A percentile compares a stretch with the other conserved stretches of the same genome.
Conservation (phyloP, 2,113 vertebrate species). For the Microcebus lehilahytsara region DNA sequence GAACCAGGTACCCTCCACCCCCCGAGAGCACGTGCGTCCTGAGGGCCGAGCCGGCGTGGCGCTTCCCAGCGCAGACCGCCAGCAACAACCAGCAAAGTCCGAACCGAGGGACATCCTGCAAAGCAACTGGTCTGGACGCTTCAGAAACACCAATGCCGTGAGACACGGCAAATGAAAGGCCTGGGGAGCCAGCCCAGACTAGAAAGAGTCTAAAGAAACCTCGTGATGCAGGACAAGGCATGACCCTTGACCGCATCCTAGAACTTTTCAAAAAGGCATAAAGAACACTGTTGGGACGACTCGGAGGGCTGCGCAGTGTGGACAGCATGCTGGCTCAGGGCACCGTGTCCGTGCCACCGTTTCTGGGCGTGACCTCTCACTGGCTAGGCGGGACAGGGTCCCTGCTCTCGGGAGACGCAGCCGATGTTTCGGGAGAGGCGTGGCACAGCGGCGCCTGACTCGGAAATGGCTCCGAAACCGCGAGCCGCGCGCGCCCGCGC, state of each 20-base stretch:
- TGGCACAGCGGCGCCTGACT: background rate
- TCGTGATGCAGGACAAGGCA: background rate
- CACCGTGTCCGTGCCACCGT: accelerated
- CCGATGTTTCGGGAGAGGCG: accelerated
- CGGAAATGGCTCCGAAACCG: background rate
- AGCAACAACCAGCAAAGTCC: background rate
- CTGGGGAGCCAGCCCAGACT: background rate
- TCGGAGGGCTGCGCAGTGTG: too few relatives aligned
- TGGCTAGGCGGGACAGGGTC: background rate
- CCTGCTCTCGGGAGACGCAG: background rate
- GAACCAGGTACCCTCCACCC: background rate
- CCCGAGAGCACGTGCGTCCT: background rate
- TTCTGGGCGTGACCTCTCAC: background rate
- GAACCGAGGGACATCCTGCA: background rate
- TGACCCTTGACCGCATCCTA: background rate
- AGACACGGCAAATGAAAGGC: background rate
- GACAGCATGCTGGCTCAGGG: too few relatives aligned
- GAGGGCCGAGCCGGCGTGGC: background rate
- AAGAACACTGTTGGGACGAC: background rate
- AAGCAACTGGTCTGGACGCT: background rate
- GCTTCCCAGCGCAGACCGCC: background rate
- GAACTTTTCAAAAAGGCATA: background rate
- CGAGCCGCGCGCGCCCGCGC: accelerated
- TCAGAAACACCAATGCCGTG: background rate
- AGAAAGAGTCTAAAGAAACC: background rate